Evolutionary conservation across 2,113 vertebrate genomes (phyloP), one percentile per base, ranked within the genome.

Genomic region (Channa argus): DNA sequence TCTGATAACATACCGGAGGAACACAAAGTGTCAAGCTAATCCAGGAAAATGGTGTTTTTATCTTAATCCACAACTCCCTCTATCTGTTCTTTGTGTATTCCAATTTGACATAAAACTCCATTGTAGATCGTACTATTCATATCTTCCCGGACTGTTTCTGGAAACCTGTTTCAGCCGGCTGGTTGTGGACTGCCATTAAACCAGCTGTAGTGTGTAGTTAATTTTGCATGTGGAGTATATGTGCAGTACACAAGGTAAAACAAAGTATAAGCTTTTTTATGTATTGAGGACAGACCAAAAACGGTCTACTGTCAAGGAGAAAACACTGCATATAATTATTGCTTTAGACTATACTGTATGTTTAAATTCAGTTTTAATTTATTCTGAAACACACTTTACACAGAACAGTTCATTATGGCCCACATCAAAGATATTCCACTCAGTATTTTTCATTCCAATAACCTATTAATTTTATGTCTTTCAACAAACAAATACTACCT

Each of bases 51-150:
- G 59, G 61, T 61, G 52, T 76, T 84, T 24, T 88, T 65, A 86
- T 87, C 63, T 82, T 71, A 86, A 82, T 86, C 77, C 74, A 71
- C 70, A 62, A 68, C 61, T 73, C 46, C 66, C 68, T 63, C 62
- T 69, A 55, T 80, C 60, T 77, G 34, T 80, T 70, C 46, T 45
- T 54, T 3, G 8, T 54, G 51, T 73, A 7, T 41, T 60, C 8
- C 39, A 65, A 45, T 59, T 37, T 77, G 62, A 75, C 10, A 61
- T 37, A 45, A 66, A 72, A 24, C 34, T 33, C 10, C 62, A 4
- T 45, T 66, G 53, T 49, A 50, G 59, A 64, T 5, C 43, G 6
- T 0, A 54, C 24, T 34, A 51, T 63, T 50, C 59, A 41, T 5
- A 47, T 14, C 11, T 41, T n/a, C 46, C 6, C 52, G 11, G 53